Evolutionary conservation across 2,797 vertebrate species (phyloP), one percentile per base, ranked within the genome.

Genomic region (Chromis chromis): DNA sequence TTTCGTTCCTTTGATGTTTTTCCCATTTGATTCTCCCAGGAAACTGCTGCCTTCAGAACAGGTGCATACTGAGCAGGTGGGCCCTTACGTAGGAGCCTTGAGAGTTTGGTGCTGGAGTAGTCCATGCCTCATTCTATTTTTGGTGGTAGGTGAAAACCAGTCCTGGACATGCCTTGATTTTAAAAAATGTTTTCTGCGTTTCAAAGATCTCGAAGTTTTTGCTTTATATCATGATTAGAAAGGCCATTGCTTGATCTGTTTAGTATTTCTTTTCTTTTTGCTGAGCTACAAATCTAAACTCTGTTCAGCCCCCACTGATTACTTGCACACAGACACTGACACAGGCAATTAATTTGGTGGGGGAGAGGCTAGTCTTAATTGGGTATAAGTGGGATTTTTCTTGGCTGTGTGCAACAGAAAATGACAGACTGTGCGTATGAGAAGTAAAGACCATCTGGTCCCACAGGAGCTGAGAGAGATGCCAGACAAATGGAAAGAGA

Each of bases 401-500:
- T 90, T 92, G 89, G 89, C 89, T 72, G 74, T 62, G 72, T 72
- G 74, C 78, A 78, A 91, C 83, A 89, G 69, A 91, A 91, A 91
- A 92, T 90, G 91, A 90, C 91, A 93, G 88, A 89, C 86, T 89
- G 83, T 70, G 81, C 24, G 71, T 83, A 83, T 82, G 85, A 92
- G 86, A 90, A 91, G 90, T 88, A 86, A 89, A 89, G 89, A 89
- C 90, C 91, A 92, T 92, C 92, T 91, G 93, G 84, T 92, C 92
- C 90, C 92, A 84, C 50, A 76, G 88, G 91, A 93, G 85, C 77
- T 5, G 61, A 83, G 80, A 71, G 78, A 80, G 80, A 85, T 81
- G 89, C 81, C 86, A 89, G 84, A 89, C 86, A 86, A 91, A 91
- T 86, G 76, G 84, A 91, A 88, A 84, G 74, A 90, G 91, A 91